Percentiles rank a stretch among this genome's conserved stretches.
These are phyloP conservation scores for Anadara kagoshimensis DNA, from an alignment of 1,140 invertebrate species.

Conservation along the genomic window DNA sequence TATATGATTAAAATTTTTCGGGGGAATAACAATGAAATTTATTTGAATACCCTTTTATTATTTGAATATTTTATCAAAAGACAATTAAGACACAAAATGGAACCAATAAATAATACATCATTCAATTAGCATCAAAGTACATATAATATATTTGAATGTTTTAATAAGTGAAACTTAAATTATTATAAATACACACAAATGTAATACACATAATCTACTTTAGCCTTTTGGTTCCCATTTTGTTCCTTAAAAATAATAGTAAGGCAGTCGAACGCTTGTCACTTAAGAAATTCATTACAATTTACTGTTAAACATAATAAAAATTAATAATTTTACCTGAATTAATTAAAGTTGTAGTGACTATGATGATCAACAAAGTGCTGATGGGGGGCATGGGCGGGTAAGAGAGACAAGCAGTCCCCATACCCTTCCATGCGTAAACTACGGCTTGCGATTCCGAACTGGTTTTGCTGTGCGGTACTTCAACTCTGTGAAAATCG, in stretches of 20 bases:
- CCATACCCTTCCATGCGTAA: conserved; percentile 61
- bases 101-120: no score
- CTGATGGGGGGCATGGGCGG: conserved; percentile 46
- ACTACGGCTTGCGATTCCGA: conserved; percentile 29
- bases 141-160: no score
- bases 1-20: no score
- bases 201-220: no score
- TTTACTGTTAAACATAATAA: conserved; percentile 8
- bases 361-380: conserved; percentile 33
- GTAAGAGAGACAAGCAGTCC: conserved; percentile 43
- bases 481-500: conserved; percentile 49
- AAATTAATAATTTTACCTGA: conserved; percentile 44
- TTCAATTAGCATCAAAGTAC: no score
- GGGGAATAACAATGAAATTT: no score
- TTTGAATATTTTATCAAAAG: no score
- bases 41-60: no score
- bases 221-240: neutral
- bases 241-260: neutral
- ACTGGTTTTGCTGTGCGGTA: conserved; percentile 30
- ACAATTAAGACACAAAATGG: no score
- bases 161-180: no score
- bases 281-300: conserved; percentile 2
- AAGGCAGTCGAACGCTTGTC: conserved; percentile 3
- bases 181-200: no score
- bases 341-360: conserved; percentile 30